Percentiles rank a stretch among this genome's conserved stretches.
phyloP scores from a whole-genome alignment of 2,888 invertebrate species.

The Platycheirus albimanus region DNA sequence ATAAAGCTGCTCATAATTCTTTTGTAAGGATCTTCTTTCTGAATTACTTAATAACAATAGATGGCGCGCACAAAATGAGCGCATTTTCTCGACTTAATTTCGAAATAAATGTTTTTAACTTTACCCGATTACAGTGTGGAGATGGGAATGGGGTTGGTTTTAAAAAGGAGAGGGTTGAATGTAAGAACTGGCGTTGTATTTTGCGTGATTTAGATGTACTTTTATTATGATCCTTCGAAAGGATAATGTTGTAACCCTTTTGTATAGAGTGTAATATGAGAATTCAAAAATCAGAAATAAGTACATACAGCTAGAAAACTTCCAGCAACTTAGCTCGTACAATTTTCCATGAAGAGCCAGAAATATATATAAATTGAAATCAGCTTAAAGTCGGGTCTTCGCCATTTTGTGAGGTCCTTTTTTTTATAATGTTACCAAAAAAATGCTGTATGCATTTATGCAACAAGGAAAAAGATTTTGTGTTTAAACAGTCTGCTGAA shows the following conservation, averaged over 20 bases:
- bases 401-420: conserved; percentile 7
- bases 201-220: conserved; percentile 6
- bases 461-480: conserved; percentile 21
- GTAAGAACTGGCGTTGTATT: background rate
- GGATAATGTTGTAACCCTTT: conserved; percentile 23
- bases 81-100: conserved; percentile 69
- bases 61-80: conserved; percentile 71
- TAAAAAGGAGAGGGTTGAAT: background rate
- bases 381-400: conserved; percentile 63
- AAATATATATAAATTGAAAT: conserved; percentile 61
- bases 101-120: conserved; percentile 64
- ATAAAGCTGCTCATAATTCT: conserved; percentile 74
- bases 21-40: conserved; percentile 72
- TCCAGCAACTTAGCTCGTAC: conserved; percentile 35
- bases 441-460: conserved; percentile 42
- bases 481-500: conserved; percentile 38
- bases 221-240: conserved; percentile 26
- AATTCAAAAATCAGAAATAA: conserved; percentile 53
- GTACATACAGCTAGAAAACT: conserved; percentile 16
- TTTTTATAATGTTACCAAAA: conserved; percentile 2
- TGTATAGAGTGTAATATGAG: conserved; percentile 34
- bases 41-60: conserved; percentile 74
- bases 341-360: background rate
- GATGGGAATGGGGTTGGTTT: background rate
- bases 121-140: background rate